Base-by-base conservation (phyloP, 2,888 invertebrate species). In the Embidobia sp. region DNA sequence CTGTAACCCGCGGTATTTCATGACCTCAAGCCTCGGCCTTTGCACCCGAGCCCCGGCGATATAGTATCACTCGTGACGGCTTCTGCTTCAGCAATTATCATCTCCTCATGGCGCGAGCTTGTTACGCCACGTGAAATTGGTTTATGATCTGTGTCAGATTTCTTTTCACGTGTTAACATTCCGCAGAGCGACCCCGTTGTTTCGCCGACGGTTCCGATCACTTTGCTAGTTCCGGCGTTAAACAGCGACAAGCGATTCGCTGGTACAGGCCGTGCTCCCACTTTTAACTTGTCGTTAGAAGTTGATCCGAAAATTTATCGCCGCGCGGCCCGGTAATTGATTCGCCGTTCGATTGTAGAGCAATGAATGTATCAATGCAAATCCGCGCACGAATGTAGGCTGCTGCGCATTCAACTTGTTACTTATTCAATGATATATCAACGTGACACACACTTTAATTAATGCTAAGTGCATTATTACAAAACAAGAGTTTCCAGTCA, bases 41-140 rank as follows among this genome's bases (percentile, higher is more conserved):
- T 77, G 73, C 77, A 67, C 77, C 53, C 77, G 61, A 67, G 63
- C 46, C 37, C 6, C 48, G 11, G 48, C 77, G 63, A 67, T 73
- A 69, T 73, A 77, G 67, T 73, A 77, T 67, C 72, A 77, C 72
- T 77, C 72, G 16, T 67, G 63, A 63, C 72, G 72, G 49, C 64
- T 73, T 73, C 59, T 63, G 59, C 61, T 53, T 61, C 66, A 29
- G 57, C 69, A 69, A 77, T 77, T 67, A 70, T 70, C 51, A 70
- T 70, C 75, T 59, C 40, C 44, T 22, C 61, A 10, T 26, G 55
- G 48, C 59, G 26, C 51, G 26, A 35, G 73, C 51, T 61, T 35
- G 64, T 73, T 66, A 66, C 27, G 13, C 26, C 48, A 29, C 57
- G 44, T 11, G 27, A 42, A 70, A 63, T 63, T 53, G 53, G 49